Conservation (phyloP, 2,113 vertebrate species). For the Cacatua alba region DNA sequence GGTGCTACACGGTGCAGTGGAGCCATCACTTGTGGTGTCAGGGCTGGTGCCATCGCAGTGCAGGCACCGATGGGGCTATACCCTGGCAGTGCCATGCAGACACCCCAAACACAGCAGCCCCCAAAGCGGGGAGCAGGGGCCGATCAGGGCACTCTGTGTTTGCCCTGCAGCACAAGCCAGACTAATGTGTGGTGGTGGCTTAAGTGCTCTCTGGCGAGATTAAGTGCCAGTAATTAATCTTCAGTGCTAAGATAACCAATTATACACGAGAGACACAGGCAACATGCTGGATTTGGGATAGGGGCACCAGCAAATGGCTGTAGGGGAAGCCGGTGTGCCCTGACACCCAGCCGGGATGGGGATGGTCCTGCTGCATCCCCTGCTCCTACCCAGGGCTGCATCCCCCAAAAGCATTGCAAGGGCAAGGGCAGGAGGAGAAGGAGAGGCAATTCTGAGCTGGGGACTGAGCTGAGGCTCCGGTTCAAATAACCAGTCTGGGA, state of each 20-base stretch:
- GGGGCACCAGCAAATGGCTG: rapidly evolving
- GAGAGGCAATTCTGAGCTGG: background rate
- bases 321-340: background rate
- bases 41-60: background rate
- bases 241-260: background rate
- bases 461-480: background rate
- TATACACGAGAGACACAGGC: background rate
- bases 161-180: background rate
- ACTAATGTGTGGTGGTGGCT: background rate
- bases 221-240: background rate
- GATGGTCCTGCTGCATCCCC: rapidly evolving
- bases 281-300: rapidly evolving
- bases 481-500: background rate
- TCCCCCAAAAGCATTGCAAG: background rate
- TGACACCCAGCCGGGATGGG: rapidly evolving
- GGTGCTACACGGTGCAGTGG: rapidly evolving
- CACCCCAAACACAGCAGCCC: background rate
- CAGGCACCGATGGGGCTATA: rapidly evolving
- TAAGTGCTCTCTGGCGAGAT: background rate
- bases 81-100: rapidly evolving
- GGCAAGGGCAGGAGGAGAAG: background rate
- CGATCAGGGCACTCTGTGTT: rapidly evolving
- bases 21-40: background rate
- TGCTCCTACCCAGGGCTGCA: background rate
- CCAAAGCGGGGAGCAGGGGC: rapidly evolving